A percentile compares a stretch with the other conserved stretches of the same genome.
These are phyloP conservation scores for Takifugu flavidus DNA, from an alignment of 2,113 vertebrate species.

Conservation along the genomic window DNA sequence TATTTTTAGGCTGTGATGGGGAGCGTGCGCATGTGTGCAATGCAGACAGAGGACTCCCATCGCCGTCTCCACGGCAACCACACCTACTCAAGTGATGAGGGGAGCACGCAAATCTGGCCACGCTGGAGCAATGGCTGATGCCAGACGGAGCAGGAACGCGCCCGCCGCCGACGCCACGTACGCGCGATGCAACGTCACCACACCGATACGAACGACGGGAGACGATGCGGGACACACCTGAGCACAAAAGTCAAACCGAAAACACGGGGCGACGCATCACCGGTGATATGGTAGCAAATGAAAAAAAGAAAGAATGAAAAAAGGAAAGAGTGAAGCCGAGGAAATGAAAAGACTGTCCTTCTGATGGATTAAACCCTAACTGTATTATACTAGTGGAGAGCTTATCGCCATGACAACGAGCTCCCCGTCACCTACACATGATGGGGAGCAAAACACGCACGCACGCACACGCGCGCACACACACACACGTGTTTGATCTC, in stretches of 20 bases:
- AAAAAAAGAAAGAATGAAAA: not conserved
- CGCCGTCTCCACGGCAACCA: slow-evolving; percentile 69
- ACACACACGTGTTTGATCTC: not conserved
- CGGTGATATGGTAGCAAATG: not conserved
- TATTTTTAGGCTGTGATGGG: slow-evolving; percentile 69
- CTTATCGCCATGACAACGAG: slow-evolving; percentile 44
- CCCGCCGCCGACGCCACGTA: slow-evolving; percentile 41
- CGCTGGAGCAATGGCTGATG: slow-evolving; percentile 75
- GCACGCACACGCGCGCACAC: not conserved
- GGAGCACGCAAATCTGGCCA: slow-evolving; percentile 70
- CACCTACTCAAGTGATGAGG: slow-evolving; percentile 56
- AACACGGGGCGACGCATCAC: too few relatives aligned
- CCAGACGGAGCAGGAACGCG: slow-evolving; percentile 55
- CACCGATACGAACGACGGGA: slow-evolving; percentile 23
- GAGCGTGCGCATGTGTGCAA: slow-evolving; percentile 6
- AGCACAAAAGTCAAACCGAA: slow-evolving; percentile 4
- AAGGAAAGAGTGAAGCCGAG: not conserved
- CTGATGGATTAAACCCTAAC: slow-evolving; percentile 10
- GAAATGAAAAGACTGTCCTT: not conserved
- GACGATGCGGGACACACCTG: slow-evolving; percentile 43
- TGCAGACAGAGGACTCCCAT: slow-evolving; percentile 51
- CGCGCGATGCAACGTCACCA: slow-evolving; percentile 28
- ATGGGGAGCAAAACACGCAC: slow-evolving; percentile 31
- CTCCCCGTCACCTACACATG: slow-evolving; percentile 24
- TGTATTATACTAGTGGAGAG: slow-evolving; percentile 8